Evolutionary conservation across 2,113 vertebrate genomes (phyloP).

Genomic region (Tachysurus fulvidraco): DNA sequence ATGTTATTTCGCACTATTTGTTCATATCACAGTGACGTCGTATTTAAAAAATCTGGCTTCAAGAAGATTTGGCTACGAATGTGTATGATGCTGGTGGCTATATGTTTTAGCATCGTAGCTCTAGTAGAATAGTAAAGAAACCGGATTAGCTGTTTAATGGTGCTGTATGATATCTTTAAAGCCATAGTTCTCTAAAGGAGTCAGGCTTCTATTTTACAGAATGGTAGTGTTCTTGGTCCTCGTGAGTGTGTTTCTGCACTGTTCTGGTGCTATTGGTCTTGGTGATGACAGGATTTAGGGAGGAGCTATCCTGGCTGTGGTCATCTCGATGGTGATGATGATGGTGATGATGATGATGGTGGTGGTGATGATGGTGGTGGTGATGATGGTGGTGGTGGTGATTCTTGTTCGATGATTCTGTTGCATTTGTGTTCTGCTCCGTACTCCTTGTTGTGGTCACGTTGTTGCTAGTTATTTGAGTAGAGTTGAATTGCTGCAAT

Average conservation of each 20-base stretch:
- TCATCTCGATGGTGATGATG: constrained; percentile 5
- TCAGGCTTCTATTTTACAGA: background rate
- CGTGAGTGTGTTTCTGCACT: background rate
- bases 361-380: constrained; percentile 3
- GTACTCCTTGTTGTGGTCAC: background rate
- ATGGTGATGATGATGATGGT: constrained; percentile 14
- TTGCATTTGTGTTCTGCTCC: background rate
- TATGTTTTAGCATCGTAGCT: background rate
- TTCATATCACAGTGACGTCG: background rate
- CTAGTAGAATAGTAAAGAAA: background rate
- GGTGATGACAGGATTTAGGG: background rate
- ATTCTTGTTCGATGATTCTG: background rate
- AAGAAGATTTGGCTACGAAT: too few relatives aligned
- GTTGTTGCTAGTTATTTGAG: background rate
- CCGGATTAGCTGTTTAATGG: background rate
- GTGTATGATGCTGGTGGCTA: background rate
- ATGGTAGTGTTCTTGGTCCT: background rate
- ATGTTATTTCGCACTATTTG: background rate
- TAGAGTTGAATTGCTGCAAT: constrained; percentile 29
- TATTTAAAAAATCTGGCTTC: background rate
- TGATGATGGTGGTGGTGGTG: constrained; percentile 19
- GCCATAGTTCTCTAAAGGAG: background rate
- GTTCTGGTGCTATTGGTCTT: background rate
- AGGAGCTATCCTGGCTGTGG: background rate
- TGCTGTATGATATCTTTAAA: background rate